Base-by-base conservation (phyloP, 2,888 invertebrate genomes). In the Melipona beecheii region DNA sequence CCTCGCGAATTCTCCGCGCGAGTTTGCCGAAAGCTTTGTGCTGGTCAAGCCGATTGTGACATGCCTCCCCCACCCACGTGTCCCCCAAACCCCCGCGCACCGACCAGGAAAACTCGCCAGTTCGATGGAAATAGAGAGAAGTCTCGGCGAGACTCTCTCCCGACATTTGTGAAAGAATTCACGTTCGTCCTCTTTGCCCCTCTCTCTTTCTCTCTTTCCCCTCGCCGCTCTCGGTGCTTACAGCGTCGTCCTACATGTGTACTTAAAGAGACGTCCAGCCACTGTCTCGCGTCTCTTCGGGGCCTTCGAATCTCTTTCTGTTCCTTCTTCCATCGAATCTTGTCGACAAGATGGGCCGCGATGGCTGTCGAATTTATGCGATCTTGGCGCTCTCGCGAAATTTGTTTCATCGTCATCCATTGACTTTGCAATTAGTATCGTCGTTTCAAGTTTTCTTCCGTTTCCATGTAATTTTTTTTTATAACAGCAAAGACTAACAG, bases 11-110 rank as follows among this genome's bases (percentile, higher is more conserved):
- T 75, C 77, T 71, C 54, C 24, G 50, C 64, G 75, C 73, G 74
- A 74, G 83, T 86, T 85, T 70, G 82, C 69, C 74, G 78, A 81
- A 78, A 81, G 81, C 74, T 83, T 86, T 86, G 81, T 77, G 81
- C 76, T 69, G 73, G 86, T 71, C 81, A 81, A 84, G 81, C 81
- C 84, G 81, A 86, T 86, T 79, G 81, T 56, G 64, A 82, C 60
- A 58, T 62, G 27, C 54, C 24, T 4, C 43, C n/a, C 3, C 15
- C 21, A n/a, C n/a, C 24, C 65, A 17, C 52, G 66, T 21, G n/a
- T 31, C n/a, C 11, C 15, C 56, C 56, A 58, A 58, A 58, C n/a
- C 13, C 31, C 64, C 19, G 36, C 19, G 31, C 0, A 4, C 31
- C 31, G 31, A 31, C 31, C 31, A 4, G 24, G 4, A 17, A 4